These are phyloP conservation scores for Schlechtendalia chinensis DNA, from an alignment of 1,140 invertebrate species.

Conservation along the genomic window DNA sequence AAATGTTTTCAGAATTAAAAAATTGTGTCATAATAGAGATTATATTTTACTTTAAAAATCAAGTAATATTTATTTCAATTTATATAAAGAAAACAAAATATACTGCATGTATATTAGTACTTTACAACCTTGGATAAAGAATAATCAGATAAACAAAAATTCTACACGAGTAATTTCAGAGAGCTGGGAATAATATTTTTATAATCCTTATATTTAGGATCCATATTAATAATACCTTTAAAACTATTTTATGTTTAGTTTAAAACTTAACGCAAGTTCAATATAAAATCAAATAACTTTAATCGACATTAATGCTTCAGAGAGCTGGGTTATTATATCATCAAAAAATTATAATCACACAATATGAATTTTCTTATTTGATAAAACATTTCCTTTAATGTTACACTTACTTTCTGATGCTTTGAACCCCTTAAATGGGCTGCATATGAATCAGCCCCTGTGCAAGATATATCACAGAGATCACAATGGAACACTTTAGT, in stretches of 20 bases:
- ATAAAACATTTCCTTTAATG: too few relatives aligned
- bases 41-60: not conserved
- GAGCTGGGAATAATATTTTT: constrained; percentile 39
- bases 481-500: constrained; percentile 78
- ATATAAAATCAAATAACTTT: constrained; percentile 19
- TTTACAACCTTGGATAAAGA: not conserved
- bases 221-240: not conserved
- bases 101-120: not conserved
- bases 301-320: not conserved
- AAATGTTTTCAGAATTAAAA: constrained; percentile 18
- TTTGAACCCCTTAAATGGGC: constrained; percentile 96
- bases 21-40: constrained; percentile 13
- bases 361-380: too few relatives aligned
- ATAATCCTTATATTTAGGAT: not conserved
- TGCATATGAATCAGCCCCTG: constrained; percentile 94
- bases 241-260: not conserved
- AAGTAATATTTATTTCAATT: too few relatives aligned
- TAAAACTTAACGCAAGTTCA: too few relatives aligned
- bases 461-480: constrained; percentile 96
- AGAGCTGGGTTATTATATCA: constrained; percentile 21
- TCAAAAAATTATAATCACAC: not conserved
- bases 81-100: too few relatives aligned
- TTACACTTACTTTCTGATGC: constrained; percentile 79
- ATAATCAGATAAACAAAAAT: not conserved
- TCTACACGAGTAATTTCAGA: constrained; percentile 8